Conservation (phyloP, 2,113 vertebrate species). For the Terrapene triunguis region DNA sequence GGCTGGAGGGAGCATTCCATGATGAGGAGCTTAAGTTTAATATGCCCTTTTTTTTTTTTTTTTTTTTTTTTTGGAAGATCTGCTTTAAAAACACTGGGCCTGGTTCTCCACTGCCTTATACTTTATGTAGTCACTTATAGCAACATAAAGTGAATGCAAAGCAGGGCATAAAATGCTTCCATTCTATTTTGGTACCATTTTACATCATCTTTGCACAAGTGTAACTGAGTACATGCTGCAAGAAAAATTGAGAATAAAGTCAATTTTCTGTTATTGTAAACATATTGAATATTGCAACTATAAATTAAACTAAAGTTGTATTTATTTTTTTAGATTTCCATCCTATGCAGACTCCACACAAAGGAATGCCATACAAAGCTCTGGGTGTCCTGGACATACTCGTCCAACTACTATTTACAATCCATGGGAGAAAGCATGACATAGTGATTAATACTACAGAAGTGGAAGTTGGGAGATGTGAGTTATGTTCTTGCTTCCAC, state of each 20-base stretch:
- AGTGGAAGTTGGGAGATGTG: not conserved
- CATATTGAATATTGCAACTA: not conserved
- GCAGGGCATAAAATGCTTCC: not conserved
- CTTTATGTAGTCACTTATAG: not conserved
- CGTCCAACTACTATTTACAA: not conserved
- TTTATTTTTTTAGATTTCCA: not conserved
- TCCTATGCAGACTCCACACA: not conserved
- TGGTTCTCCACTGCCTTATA: not conserved
- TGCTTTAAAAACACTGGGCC: accelerated
- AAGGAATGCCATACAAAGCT: not conserved
- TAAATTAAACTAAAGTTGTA: not conserved
- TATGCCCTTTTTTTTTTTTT: no score
- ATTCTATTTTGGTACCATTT: not conserved
- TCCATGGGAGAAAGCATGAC: not conserved
- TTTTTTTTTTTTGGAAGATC: not conserved
- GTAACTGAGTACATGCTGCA: not conserved
- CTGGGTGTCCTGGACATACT: not conserved
- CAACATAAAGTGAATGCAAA: not conserved
- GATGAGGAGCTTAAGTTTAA: no score
- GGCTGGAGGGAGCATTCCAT: no score
- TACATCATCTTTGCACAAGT: not conserved
- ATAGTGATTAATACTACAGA: not conserved
- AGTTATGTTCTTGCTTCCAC: not conserved
- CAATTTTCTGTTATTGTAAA: slow-evolving; percentile 1
- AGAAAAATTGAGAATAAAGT: not conserved